Percentiles rank a stretch among this genome's conserved stretches.
Evolutionary conservation across 2,113 vertebrate genomes (phyloP).

Genomic region (Phrynocephalus versicolor): DNA sequence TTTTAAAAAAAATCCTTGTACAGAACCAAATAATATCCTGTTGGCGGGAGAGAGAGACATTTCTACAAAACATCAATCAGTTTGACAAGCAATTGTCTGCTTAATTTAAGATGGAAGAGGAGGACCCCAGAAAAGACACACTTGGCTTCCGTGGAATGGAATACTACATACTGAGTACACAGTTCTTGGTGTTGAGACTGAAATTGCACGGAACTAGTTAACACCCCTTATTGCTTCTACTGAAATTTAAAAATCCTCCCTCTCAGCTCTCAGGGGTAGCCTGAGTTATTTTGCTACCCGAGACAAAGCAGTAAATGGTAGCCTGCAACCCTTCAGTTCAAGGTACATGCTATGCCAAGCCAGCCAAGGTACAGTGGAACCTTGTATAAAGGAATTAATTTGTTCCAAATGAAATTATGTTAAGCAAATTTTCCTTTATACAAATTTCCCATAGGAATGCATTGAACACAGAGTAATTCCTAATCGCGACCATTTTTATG

Average conservation of each 20-base stretch:
- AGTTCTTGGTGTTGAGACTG: background rate
- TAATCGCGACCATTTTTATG: no score
- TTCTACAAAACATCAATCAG: slow-evolving; percentile 81
- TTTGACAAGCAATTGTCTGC: slow-evolving; percentile 83
- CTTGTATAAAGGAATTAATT: no score
- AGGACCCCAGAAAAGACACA: slow-evolving; percentile 35
- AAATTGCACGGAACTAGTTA: background rate
- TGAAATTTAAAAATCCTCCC: background rate
- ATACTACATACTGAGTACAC: background rate
- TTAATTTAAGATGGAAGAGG: slow-evolving; percentile 66
- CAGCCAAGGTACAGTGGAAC: background rate
- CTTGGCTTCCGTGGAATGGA: background rate
- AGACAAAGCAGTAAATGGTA: background rate
- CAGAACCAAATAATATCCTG: slow-evolving; percentile 74
- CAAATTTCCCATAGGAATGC: no score
- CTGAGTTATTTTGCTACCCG: background rate
- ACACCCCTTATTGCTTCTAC: background rate
- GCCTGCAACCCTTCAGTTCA: background rate
- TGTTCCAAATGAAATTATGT: no score
- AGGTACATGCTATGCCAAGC: background rate
- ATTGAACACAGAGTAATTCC: no score
- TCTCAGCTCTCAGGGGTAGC: background rate
- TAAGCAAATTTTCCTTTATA: no score
- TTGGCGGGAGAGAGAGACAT: slow-evolving; percentile 72
- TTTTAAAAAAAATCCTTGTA: slow-evolving; percentile 52